Percentiles rank a stretch among this genome's conserved stretches.
Evolutionary conservation across 2,888 invertebrate genomes (phyloP).

Genomic region (Acheta domesticus): DNA sequence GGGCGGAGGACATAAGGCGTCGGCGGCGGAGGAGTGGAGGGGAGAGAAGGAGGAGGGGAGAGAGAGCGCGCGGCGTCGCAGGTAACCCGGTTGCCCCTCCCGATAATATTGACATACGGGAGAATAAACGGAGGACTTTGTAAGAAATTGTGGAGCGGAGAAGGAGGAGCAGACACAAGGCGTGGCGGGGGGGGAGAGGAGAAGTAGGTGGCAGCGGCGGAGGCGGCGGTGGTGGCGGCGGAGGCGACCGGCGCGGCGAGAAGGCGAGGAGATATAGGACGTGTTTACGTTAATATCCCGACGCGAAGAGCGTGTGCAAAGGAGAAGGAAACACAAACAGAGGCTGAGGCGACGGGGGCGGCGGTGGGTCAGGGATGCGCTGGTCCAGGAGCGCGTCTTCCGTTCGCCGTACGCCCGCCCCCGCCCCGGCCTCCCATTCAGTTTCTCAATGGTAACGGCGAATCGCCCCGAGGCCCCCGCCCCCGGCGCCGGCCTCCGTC

Average conservation of each 20-base stretch:
- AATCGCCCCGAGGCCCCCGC: too few relatives aligned
- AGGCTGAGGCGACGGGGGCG: neutral
- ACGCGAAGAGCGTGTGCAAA: neutral
- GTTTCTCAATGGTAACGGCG: neutral
- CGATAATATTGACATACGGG: too few relatives aligned
- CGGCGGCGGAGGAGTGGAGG: neutral
- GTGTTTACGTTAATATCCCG: constrained; percentile 4
- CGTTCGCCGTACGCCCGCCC: too few relatives aligned
- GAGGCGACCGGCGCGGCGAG: neutral
- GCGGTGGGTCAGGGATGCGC: neutral
- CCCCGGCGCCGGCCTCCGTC: too few relatives aligned
- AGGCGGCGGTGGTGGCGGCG: neutral
- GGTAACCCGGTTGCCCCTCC: too few relatives aligned
- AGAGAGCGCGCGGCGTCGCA: neutral
- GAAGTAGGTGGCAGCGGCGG: neutral
- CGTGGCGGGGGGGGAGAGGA: neutral
- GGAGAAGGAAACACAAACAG: neutral
- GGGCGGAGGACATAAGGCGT: too few relatives aligned
- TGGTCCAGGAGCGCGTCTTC: too few relatives aligned
- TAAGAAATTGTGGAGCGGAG: neutral
- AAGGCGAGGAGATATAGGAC: neutral
- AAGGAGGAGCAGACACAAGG: neutral
- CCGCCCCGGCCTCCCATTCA: neutral
- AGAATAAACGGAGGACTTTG: too few relatives aligned
- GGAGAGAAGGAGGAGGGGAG: neutral